Conservation (phyloP, 2,888 invertebrate species). For the Drosophila colorata region DNA sequence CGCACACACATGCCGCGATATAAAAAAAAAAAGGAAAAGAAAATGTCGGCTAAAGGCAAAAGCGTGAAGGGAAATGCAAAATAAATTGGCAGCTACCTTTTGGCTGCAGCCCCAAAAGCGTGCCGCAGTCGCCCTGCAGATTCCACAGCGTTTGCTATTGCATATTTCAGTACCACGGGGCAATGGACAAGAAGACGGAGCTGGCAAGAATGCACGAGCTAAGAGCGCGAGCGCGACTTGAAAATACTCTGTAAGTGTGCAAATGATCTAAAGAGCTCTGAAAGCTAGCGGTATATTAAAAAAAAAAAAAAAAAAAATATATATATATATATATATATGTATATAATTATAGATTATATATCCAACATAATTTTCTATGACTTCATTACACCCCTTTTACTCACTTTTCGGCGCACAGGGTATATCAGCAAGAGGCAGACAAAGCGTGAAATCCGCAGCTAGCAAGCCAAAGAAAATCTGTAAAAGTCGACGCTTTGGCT, state of each 20-base stretch:
- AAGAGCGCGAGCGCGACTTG: background rate
- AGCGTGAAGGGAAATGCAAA: conserved; percentile 65
- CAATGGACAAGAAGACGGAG: conserved; percentile 1
- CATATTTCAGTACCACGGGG: conserved; percentile 58
- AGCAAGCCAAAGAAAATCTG: conserved; percentile 45
- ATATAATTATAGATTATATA: too few relatives aligned
- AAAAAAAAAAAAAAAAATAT: too few relatives aligned
- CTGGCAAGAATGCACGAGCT: background rate
- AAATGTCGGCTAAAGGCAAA: conserved; percentile 17
- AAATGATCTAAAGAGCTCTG: too few relatives aligned
- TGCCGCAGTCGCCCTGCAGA: conserved; percentile 19
- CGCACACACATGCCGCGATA: conserved; percentile 34
- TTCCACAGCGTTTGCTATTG: conserved; percentile 50
- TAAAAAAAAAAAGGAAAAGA: conserved; percentile 8
- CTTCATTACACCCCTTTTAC: too few relatives aligned
- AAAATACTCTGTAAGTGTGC: background rate
- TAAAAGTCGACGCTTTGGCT: conserved; percentile 48
- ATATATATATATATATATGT: too few relatives aligned
- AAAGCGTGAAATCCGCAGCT: conserved; percentile 21
- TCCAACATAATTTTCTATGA: too few relatives aligned
- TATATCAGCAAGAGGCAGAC: conserved; percentile 17
- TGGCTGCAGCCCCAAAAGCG: conserved; percentile 43
- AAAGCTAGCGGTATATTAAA: too few relatives aligned
- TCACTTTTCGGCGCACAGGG: conserved; percentile 6
- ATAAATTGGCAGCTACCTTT: conserved; percentile 79